phyloP scores from a whole-genome alignment of 2,113 vertebrate species.

The Saimiri boliviensis region DNA sequence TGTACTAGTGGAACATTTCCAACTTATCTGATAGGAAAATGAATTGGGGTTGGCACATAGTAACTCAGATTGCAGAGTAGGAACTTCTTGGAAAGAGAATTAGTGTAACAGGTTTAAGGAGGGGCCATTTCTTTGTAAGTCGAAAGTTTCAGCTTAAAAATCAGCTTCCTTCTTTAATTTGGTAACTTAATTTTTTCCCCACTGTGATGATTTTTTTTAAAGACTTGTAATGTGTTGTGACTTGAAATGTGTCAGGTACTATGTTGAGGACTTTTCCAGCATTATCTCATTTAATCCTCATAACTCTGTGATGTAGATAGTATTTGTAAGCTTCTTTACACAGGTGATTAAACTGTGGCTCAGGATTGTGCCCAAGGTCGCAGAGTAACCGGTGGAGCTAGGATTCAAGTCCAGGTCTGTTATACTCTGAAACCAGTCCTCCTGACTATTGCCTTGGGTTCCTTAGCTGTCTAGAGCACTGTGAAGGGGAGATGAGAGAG shows the following conservation, averaged over 20 bases:
- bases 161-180: conserved; percentile 69
- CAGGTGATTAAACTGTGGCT: background rate
- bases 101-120: conserved; percentile 70
- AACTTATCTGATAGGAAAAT: conserved; percentile 50
- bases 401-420: conserved; percentile 26
- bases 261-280: background rate
- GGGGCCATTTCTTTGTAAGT: conserved; percentile 52
- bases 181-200: background rate
- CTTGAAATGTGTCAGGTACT: background rate
- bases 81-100: conserved; percentile 75
- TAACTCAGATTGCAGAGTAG: conserved; percentile 55
- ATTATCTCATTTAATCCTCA: conserved; percentile 41
- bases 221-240: conserved; percentile 8
- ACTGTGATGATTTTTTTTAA: background rate
- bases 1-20: conserved; percentile 12
- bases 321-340: background rate
- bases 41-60: conserved; percentile 32
- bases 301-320: background rate
- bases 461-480: background rate
- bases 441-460: background rate
- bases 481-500: background rate
- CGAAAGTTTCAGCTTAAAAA: conserved; percentile 37
- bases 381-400: background rate
- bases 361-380: conserved; percentile 16
- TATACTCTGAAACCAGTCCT: background rate